These are phyloP conservation scores for Tanytarsus gracilentus DNA, from an alignment of 2,888 invertebrate species.

Conservation along the genomic window DNA sequence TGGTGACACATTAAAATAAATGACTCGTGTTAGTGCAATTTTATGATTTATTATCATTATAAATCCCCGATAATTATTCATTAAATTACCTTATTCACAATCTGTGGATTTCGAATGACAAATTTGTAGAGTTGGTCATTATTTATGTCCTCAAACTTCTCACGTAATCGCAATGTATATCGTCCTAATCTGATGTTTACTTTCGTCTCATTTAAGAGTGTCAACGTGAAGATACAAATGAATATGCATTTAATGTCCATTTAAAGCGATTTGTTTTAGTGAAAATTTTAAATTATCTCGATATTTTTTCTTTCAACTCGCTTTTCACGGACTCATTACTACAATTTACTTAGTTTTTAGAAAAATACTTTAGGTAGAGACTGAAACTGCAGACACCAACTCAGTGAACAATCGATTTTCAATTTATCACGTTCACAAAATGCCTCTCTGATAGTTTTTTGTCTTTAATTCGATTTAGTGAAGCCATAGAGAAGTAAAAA, in stretches of 20 bases:
- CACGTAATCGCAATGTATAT: slow-evolving; percentile 7
- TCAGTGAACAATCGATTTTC: slow-evolving; percentile 29
- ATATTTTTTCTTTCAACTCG: not conserved
- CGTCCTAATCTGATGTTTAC: slow-evolving; percentile 17
- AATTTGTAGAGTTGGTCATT: slow-evolving; percentile 13
- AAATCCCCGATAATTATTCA: slow-evolving; percentile 25
- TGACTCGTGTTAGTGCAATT: not conserved
- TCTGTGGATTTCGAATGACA: slow-evolving; percentile 16
- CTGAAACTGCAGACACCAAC: no score
- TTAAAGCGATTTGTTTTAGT: not conserved
- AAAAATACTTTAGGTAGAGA: not conserved
- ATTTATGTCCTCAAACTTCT: slow-evolving; percentile 12
- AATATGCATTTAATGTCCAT: slow-evolving; percentile 26
- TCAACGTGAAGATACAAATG: slow-evolving; percentile 1
- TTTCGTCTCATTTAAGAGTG: slow-evolving; percentile 4
- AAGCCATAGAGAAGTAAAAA: not conserved
- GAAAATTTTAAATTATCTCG: not conserved
- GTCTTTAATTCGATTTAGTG: slow-evolving; percentile 5
- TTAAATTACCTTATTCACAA: slow-evolving; percentile 15
- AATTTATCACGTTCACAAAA: slow-evolving; percentile 17
- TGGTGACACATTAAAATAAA: slow-evolving; percentile 13
- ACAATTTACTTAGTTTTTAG: no score
- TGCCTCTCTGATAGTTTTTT: not conserved
- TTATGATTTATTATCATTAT: not conserved
- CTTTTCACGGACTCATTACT: not conserved